Evolutionary conservation across 2,797 vertebrate genomes (phyloP).

Genomic region (Huso huso): DNA sequence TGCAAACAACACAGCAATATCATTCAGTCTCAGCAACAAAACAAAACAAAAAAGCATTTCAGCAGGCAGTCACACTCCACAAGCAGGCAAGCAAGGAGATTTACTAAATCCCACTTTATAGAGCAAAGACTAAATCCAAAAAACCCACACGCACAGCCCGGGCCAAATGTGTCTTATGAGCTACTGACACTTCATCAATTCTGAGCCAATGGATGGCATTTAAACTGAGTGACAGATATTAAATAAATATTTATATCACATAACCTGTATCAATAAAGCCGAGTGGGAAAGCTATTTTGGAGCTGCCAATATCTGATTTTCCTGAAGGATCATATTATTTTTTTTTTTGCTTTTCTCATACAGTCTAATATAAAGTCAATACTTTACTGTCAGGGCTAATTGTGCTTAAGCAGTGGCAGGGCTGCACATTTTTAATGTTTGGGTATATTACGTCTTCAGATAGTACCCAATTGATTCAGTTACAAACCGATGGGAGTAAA

Average conservation of each 20-base stretch:
- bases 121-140: constrained; percentile 57
- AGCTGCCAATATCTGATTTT: constrained; percentile 96
- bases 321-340: constrained; percentile 74
- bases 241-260: constrained; percentile 96
- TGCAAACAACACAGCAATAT: constrained; percentile 51
- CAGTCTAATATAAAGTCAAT: constrained; percentile 81
- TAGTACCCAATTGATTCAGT: constrained; percentile 38
- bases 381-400: constrained; percentile 63
- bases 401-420: constrained; percentile 44
- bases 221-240: constrained; percentile 81
- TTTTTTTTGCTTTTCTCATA: constrained; percentile 66
- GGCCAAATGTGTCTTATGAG: constrained; percentile 63
- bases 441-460: constrained; percentile 24
- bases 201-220: constrained; percentile 78
- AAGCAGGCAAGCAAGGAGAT: constrained; percentile 38
- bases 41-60: constrained; percentile 36
- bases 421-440: constrained; percentile 51
- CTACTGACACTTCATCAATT: constrained; percentile 72
- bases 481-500: constrained; percentile 33
- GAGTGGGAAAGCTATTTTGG: constrained; percentile 76
- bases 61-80: constrained; percentile 50
- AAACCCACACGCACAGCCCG: constrained; percentile 35
- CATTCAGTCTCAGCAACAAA: constrained; percentile 48
- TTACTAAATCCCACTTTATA: constrained; percentile 63
- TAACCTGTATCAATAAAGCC: constrained; percentile 90